phyloP scores from a whole-genome alignment of 2,888 invertebrate species.

The Morpho helenor region DNA sequence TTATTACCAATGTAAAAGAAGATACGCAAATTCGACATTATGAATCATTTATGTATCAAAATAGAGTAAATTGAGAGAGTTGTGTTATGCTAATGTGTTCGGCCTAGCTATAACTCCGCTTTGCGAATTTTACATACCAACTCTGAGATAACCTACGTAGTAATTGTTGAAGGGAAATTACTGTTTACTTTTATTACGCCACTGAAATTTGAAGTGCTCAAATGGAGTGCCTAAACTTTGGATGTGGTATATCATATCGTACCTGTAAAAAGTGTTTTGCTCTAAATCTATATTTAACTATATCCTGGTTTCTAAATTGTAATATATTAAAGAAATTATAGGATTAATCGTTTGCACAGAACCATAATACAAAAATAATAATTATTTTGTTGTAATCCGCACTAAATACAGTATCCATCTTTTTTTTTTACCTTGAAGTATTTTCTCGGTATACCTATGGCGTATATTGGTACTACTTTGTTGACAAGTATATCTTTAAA shows the following conservation, averaged over 20 bases:
- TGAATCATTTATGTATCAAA: conserved; percentile 22
- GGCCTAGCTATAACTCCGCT: conserved; percentile 17
- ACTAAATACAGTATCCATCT: too few species aligned
- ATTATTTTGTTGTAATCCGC: too few species aligned
- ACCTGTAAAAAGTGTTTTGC: neutral
- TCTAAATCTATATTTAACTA: too few species aligned
- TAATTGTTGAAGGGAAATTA: conserved; percentile 39
- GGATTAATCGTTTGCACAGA: too few species aligned
- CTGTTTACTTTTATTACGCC: conserved; percentile 42
- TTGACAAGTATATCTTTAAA: too few species aligned
- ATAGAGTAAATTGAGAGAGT: conserved; percentile 14
- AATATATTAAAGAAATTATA: too few species aligned
- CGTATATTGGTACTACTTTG: too few species aligned
- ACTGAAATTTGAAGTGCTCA: conserved; percentile 1
- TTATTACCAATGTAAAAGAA: conserved; percentile 1
- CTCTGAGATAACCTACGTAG: conserved; percentile 35
- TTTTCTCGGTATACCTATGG: too few species aligned
- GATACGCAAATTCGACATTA: conserved; percentile 1
- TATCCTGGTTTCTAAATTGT: too few species aligned
- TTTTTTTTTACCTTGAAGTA: too few species aligned
- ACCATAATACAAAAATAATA: too few species aligned
- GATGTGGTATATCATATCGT: neutral
- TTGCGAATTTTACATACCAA: conserved; percentile 21
- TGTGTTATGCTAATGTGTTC: conserved; percentile 6
- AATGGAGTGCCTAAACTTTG: neutral